Evolutionary conservation across 1,140 invertebrate genomes (phyloP).

Genomic region (Steinernema khuongi): DNA sequence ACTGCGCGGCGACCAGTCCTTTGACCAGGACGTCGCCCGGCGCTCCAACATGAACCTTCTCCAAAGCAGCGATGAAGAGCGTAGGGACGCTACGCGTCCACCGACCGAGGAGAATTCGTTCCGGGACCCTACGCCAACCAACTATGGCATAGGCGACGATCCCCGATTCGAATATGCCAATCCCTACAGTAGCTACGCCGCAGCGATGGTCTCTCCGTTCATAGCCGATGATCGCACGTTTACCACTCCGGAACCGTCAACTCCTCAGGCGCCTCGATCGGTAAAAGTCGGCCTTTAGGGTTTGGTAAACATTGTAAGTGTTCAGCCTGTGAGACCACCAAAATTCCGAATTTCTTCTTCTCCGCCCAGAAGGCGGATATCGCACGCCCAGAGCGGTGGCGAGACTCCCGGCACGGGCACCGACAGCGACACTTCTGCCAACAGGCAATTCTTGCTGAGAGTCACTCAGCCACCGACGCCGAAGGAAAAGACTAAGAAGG

Average conservation of each 20-base stretch:
- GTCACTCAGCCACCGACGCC: neutral
- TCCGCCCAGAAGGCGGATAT: neutral
- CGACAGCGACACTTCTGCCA: slow-evolving; percentile 2
- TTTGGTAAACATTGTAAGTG: neutral
- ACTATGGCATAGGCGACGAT: neutral
- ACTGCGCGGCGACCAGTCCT: neutral
- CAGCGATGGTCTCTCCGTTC: neutral
- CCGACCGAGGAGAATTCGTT: slow-evolving; percentile 5
- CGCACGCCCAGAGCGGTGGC: neutral
- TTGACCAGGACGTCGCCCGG: neutral
- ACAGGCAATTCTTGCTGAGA: neutral
- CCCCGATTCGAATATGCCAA: neutral
- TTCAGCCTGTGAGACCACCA: neutral
- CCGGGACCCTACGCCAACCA: neutral
- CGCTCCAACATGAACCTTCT: neutral
- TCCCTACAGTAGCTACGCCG: slow-evolving; percentile 9
- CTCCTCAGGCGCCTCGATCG: neutral
- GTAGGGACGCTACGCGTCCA: neutral
- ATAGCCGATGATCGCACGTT: neutral
- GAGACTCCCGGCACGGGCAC: neutral
- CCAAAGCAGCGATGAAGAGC: neutral
- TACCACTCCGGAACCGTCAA: neutral
- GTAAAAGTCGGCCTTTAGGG: neutral
- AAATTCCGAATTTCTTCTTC: slow-evolving; percentile 1
- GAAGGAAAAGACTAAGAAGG: neutral